A percentile compares a stretch with the other conserved stretches of the same genome.
These are phyloP conservation scores for Lasioglossum malachurum DNA, from an alignment of 2,888 invertebrate genomes.

Conservation along the genomic window DNA sequence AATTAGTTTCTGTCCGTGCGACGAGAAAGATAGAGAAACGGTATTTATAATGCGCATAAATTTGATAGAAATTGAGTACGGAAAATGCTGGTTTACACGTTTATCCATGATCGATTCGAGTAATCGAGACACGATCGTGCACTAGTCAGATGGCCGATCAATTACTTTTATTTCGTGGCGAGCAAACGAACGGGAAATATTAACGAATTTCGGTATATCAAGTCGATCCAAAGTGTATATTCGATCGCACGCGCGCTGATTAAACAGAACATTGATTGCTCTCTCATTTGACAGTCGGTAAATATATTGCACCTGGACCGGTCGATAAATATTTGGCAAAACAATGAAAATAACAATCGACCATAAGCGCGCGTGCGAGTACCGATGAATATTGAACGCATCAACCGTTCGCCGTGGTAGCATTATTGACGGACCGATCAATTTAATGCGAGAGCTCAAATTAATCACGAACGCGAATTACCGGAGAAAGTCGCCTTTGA, in stretches of 20 bases:
- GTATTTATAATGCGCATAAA: background rate
- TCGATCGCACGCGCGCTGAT: slow-evolving; percentile 40
- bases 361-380: slow-evolving; percentile 42
- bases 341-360: slow-evolving; percentile 55
- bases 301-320: slow-evolving; percentile 49
- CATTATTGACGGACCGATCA: slow-evolving; percentile 47
- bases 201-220: slow-evolving; percentile 46
- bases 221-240: slow-evolving; percentile 29
- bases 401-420: background rate
- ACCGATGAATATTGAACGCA: slow-evolving; percentile 42
- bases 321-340: slow-evolving; percentile 48
- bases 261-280: slow-evolving; percentile 59
- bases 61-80: background rate
- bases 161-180: slow-evolving; percentile 26
- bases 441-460: slow-evolving; percentile 26
- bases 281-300: slow-evolving; percentile 53
- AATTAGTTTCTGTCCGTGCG: background rate
- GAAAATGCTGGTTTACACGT: background rate
- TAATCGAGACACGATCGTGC: background rate
- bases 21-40: background rate
- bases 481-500: background rate
- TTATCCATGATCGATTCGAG: background rate
- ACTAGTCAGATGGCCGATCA: background rate
- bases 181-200: slow-evolving; percentile 36
- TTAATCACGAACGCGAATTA: slow-evolving; percentile 27